These are phyloP conservation scores for Xyrauchen texanus DNA, from an alignment of 2,113 vertebrate species.

Conservation along the genomic window DNA sequence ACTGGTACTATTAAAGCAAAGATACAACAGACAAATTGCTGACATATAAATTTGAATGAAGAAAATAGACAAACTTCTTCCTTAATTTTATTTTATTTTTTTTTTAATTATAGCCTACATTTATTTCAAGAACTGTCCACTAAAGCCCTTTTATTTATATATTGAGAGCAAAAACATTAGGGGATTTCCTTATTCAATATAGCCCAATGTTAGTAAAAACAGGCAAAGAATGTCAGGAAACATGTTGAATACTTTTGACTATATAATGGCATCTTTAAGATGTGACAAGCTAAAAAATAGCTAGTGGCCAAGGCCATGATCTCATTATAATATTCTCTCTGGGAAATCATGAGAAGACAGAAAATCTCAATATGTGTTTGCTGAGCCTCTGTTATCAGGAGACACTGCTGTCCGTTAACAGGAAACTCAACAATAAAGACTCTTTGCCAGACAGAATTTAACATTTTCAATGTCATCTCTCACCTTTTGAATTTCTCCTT, in stretches of 20 bases:
- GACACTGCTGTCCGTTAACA: slow-evolving; percentile 24
- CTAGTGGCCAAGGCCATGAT: not conserved
- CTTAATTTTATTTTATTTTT: no score
- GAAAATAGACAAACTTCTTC: no score
- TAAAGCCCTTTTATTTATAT: no score
- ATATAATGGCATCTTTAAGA: not conserved
- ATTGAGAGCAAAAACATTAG: no score
- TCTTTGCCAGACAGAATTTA: no score
- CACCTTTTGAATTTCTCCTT: not conserved
- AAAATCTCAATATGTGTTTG: slow-evolving; percentile 13
- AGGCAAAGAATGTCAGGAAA: not conserved
- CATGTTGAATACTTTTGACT: no score
- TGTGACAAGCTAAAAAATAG: slow-evolving; percentile 12
- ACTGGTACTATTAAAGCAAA: no score
- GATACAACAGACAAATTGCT: no score
- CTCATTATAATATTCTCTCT: not conserved
- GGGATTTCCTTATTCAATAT: no score
- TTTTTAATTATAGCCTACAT: no score
- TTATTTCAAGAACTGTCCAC: no score
- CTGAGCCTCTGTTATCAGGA: slow-evolving; percentile 13
- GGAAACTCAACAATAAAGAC: slow-evolving; percentile 33
- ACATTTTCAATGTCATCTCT: not conserved
- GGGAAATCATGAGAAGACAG: not conserved
- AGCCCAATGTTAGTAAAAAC: not conserved
- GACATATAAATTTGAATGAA: no score